Evolutionary conservation across 2,797 vertebrate genomes (phyloP).

Genomic region (Peromyscus aztecus): DNA sequence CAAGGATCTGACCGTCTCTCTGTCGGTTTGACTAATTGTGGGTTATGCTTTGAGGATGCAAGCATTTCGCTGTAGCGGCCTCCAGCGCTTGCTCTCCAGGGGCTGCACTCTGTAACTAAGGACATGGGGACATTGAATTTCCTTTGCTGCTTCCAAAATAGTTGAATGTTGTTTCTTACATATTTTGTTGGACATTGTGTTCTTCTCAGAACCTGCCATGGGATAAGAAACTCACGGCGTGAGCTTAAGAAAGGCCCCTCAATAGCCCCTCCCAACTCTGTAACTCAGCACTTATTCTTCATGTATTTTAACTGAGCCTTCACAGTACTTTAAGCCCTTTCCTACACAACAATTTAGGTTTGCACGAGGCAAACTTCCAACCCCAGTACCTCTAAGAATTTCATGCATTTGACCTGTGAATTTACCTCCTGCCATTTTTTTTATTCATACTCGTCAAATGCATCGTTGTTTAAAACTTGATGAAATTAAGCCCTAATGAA

Average conservation of each 20-base stretch:
- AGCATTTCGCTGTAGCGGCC: not conserved
- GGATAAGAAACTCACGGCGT: not conserved
- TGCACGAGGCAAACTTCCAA: conserved; percentile 38
- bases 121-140: not conserved
- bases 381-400: conserved; percentile 40
- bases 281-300: not conserved
- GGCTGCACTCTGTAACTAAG: not conserved
- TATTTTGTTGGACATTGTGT: not conserved
- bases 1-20: not conserved
- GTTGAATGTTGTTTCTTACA: conserved; percentile 22
- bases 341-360: not conserved
- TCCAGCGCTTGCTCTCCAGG: not conserved
- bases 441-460: conserved; percentile 47
- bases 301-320: not conserved
- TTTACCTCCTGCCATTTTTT: conserved; percentile 66
- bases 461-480: conserved; percentile 65
- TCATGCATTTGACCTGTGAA: conserved; percentile 28
- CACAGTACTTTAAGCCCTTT: not conserved
- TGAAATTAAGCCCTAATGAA: conserved; percentile 69
- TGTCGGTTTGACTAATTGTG: not conserved
- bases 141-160: not conserved
- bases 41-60: conserved; percentile 22
- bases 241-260: not conserved
- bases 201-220: not conserved
- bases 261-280: rapidly evolving